These are phyloP conservation scores for Epizoanthus stellaris DNA, from an alignment of 92 coral and sea anemone species.

Conservation along the genomic window DNA sequence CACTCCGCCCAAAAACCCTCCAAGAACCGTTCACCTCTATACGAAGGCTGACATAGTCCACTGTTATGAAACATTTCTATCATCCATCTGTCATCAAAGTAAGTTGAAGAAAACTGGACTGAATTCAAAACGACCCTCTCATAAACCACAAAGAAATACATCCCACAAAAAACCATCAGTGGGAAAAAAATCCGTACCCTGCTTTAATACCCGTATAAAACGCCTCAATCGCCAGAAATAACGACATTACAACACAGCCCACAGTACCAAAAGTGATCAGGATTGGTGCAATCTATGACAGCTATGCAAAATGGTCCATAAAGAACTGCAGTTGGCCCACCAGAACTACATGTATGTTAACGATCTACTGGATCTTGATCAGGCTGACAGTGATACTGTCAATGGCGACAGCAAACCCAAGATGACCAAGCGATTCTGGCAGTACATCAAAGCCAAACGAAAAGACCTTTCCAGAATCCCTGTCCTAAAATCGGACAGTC, in stretches of 20 bases:
- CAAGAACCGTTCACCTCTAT: slow-evolving; percentile 8
- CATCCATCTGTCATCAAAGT: neutral
- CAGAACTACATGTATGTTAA: slow-evolving; percentile 18
- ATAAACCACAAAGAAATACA: slow-evolving; percentile 23
- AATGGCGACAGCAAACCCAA: too few species aligned
- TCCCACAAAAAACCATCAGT: slow-evolving; percentile 16
- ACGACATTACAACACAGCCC: slow-evolving; percentile 15
- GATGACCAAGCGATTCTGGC: too few species aligned
- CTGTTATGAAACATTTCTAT: neutral
- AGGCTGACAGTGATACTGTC: neutral
- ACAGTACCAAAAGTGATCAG: slow-evolving; percentile 3
- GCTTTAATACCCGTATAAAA: slow-evolving; percentile 21
- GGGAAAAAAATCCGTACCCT: neutral
- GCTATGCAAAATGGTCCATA: slow-evolving; percentile 13
- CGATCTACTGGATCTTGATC: slow-evolving; percentile 9
- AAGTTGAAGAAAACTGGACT: slow-evolving; percentile 21
- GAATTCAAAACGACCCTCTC: slow-evolving; percentile 9
- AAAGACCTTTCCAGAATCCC: too few species aligned
- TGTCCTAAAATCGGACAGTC: too few species aligned
- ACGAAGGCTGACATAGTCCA: slow-evolving; percentile 3
- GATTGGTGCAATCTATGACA: slow-evolving; percentile 16
- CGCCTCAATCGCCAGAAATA: slow-evolving; percentile 18
- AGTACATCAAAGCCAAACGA: too few species aligned
- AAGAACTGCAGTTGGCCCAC: slow-evolving; percentile 14
- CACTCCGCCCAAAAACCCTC: neutral